Percentiles rank a stretch among this genome's conserved stretches.
Evolutionary conservation across 2,888 invertebrate species (phyloP).

Genomic region (Zaprionus lineosus): DNA sequence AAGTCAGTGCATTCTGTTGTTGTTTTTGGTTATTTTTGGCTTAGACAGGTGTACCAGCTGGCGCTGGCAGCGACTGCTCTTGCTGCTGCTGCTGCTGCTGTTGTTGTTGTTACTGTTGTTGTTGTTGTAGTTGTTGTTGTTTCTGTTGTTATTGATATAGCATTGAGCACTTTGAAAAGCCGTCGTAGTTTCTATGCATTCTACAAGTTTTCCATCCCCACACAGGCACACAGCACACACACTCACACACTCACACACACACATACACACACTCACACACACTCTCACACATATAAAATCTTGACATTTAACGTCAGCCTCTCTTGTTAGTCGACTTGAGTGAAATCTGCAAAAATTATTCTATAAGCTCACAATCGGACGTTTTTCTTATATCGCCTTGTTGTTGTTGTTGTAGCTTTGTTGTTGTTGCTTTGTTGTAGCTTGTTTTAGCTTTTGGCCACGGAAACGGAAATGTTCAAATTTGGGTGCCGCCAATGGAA

Average conservation of each 20-base stretch:
- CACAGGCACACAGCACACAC: no score
- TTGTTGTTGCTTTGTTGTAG: constrained; percentile 15
- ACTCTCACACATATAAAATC: constrained; percentile 48
- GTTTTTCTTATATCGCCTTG: constrained; percentile 7
- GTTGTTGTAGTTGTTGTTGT: constrained; percentile 12
- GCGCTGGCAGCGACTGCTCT: constrained; percentile 9
- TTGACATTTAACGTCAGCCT: constrained; percentile 61
- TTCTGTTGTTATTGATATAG: constrained; percentile 69
- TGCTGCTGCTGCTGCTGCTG: constrained; percentile 37
- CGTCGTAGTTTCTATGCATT: constrained; percentile 65
- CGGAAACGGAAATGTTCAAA: constrained; percentile 71
- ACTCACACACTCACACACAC: constrained; percentile 26
- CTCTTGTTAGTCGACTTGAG: constrained; percentile 30
- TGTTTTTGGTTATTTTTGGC: constrained; percentile 41
- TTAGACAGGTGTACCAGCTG: constrained; percentile 63
- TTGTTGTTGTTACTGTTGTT: constrained; percentile 1
- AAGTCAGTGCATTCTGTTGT: constrained; percentile 35
- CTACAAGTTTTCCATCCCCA: constrained; percentile 69
- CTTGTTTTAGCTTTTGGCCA: constrained; percentile 32
- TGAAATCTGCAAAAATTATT: constrained; percentile 58
- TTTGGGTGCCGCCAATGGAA: constrained; percentile 47
- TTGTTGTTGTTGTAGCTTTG: constrained; percentile 12
- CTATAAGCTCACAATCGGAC: constrained; percentile 37
- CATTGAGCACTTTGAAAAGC: constrained; percentile 74
- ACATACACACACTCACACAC: constrained; percentile 12